These are phyloP conservation scores for Nothocercus nigrocapillus DNA, from an alignment of 2,113 vertebrate species.

Conservation along the genomic window DNA sequence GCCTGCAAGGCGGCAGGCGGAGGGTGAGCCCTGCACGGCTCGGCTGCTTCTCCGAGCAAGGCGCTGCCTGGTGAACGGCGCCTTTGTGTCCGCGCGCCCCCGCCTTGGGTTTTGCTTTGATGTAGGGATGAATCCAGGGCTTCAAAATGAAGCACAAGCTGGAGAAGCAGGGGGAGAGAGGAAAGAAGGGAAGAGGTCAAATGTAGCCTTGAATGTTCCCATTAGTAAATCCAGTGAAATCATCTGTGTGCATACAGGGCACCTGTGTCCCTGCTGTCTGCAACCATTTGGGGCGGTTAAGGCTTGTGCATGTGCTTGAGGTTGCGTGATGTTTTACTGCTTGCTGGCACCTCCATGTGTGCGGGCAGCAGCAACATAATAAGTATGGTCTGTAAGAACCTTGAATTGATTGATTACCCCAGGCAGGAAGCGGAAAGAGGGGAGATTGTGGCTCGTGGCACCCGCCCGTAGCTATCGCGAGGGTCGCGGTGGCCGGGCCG, in stretches of 20 bases:
- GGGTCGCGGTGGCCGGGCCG: not conserved
- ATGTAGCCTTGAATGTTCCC: not conserved
- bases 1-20: conserved; percentile 55
- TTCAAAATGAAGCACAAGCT: conserved; percentile 38
- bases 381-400: not conserved
- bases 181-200: conserved; percentile 2
- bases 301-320: not conserved
- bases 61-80: conserved; percentile 33
- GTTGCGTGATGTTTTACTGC: not conserved
- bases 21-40: conserved; percentile 52
- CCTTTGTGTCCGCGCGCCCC: conserved; percentile 41
- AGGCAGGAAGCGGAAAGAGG: not conserved
- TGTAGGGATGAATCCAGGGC: conserved; percentile 49
- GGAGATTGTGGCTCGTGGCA: not conserved
- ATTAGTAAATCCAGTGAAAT: not conserved
- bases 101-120: conserved; percentile 39
- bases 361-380: not conserved
- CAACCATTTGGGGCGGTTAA: not conserved
- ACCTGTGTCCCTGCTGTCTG: not conserved
- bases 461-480: not conserved
- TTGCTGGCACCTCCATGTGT: not conserved
- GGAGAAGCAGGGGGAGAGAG: not conserved
- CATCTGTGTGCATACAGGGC: not conserved
- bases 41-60: conserved; percentile 54
- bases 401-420: not conserved